phyloP scores from a whole-genome alignment of 2,888 invertebrate genomes.

The Drosophila anomalata region DNA sequence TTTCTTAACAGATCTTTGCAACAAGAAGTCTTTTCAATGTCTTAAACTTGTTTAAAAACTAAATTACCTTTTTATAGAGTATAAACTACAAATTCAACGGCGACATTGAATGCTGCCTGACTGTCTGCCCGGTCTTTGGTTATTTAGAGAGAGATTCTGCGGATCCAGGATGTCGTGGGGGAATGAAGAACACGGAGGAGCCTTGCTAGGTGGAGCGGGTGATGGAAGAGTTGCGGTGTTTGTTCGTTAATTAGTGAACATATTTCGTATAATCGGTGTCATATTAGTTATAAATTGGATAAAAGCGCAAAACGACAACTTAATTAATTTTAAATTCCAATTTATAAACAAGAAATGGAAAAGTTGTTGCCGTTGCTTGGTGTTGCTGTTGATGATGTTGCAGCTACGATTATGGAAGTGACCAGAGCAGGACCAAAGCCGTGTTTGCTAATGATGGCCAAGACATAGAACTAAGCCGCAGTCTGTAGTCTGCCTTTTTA shows the following conservation, averaged over 20 bases:
- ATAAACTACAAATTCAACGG: constrained; percentile 7
- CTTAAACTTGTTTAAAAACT: background rate
- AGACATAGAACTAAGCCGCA: constrained; percentile 27
- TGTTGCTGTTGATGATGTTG: constrained; percentile 55
- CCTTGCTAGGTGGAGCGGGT: constrained; percentile 2
- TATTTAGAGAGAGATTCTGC: constrained; percentile 37
- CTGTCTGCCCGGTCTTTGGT: constrained; percentile 61
- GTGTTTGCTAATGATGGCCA: constrained; percentile 49
- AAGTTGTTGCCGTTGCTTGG: constrained; percentile 16
- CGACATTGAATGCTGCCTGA: constrained; percentile 57
- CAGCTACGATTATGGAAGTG: constrained; percentile 60
- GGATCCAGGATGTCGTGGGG: constrained; percentile 4
- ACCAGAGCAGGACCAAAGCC: constrained; percentile 10
- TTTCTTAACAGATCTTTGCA: too few species aligned
- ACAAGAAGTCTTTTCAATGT: too few species aligned
- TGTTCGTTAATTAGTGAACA: constrained; percentile 84
- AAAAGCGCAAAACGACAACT: constrained; percentile 84
- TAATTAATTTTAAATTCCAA: constrained; percentile 83
- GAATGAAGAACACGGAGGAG: background rate
- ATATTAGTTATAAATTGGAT: constrained; percentile 84
- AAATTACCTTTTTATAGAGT: constrained; percentile 5
- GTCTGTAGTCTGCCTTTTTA: background rate
- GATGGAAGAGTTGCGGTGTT: constrained; percentile 69
- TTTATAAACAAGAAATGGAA: constrained; percentile 70
- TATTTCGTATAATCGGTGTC: constrained; percentile 84